Conservation (phyloP, 2,113 vertebrate genomes). For the Hippocampus comes region DNA sequence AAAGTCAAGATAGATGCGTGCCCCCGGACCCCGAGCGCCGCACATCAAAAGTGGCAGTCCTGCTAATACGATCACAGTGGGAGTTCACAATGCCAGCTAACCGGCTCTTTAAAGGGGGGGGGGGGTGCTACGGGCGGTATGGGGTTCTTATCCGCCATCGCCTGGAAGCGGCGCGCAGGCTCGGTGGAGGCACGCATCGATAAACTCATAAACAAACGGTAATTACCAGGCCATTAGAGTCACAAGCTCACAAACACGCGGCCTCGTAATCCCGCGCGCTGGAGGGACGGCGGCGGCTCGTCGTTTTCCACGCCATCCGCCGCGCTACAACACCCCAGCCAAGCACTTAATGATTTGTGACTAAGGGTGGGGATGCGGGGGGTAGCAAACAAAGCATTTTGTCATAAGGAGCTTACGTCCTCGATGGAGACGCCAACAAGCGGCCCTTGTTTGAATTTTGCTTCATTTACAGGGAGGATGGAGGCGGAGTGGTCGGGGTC, state of each 20-base stretch:
- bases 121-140: conserved; percentile 8
- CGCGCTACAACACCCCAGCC: conserved; percentile 58
- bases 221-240: conserved; percentile 74
- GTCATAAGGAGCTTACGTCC: conserved; percentile 66
- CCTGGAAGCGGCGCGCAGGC: conserved; percentile 63
- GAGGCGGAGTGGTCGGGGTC: conserved; percentile 13
- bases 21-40: conserved; percentile 42
- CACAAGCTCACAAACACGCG: conserved; percentile 63
- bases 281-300: conserved; percentile 62
- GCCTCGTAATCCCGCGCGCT: conserved; percentile 67
- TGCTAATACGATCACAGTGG: conserved; percentile 66
- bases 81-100: conserved; percentile 61
- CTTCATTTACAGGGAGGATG: conserved; percentile 48
- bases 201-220: conserved; percentile 74
- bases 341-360: conserved; percentile 72
- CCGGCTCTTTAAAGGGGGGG: conserved; percentile 31
- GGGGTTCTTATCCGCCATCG: conserved; percentile 61
- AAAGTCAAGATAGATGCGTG: conserved; percentile 52
- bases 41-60: conserved; percentile 64
- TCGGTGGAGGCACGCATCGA: conserved; percentile 66
- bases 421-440: conserved; percentile 56
- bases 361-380: conserved; percentile 45
- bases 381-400: conserved; percentile 65
- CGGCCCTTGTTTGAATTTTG: conserved; percentile 45
- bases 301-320: conserved; percentile 63